Percentiles rank a stretch among this genome's conserved stretches.
phyloP scores from a whole-genome alignment of 1,140 invertebrate species.

The Stratiolaelaps scimitus region DNA sequence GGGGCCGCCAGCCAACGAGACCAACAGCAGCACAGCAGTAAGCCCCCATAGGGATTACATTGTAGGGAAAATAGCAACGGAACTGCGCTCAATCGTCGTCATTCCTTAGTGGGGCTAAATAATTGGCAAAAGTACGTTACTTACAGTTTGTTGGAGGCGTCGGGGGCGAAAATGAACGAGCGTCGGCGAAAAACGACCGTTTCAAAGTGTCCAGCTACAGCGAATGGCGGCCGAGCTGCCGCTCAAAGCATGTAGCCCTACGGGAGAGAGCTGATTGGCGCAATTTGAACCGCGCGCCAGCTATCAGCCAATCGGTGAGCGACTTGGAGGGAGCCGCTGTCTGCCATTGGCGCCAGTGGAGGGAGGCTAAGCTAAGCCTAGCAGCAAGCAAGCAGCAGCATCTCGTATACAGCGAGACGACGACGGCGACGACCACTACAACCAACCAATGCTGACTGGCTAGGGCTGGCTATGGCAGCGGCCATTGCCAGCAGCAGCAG shows the following conservation, averaged over 20 bases:
- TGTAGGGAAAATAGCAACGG: background rate
- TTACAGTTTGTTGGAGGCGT: slow-evolving; percentile 26
- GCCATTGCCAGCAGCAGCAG: no score
- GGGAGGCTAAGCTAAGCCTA: slow-evolving; percentile 5
- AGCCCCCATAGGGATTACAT: slow-evolving; percentile 27
- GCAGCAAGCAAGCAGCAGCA: background rate
- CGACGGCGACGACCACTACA: no score
- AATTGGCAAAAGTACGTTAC: slow-evolving; percentile 24
- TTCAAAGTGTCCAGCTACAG: slow-evolving; percentile 28
- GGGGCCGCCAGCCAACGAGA: slow-evolving; percentile 1
- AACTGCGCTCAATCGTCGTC: slow-evolving; percentile 8
- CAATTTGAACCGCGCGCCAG: slow-evolving; percentile 15
- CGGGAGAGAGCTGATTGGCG: slow-evolving; percentile 18
- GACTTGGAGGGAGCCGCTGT: slow-evolving; percentile 6
- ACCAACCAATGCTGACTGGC: background rate
- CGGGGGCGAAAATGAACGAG: slow-evolving; percentile 22
- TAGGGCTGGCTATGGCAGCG: no score
- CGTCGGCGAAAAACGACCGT: slow-evolving; percentile 26
- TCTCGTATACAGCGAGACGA: no score
- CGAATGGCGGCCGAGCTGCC: slow-evolving; percentile 22
- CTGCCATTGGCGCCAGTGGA: slow-evolving; percentile 12
- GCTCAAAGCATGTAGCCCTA: slow-evolving; percentile 28
- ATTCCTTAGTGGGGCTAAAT: slow-evolving; percentile 3
- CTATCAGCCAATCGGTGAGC: background rate
- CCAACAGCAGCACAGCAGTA: slow-evolving; percentile 19